These are phyloP conservation scores for Cyprinodon tularosa DNA, from an alignment of 2,113 vertebrate genomes.

Conservation along the genomic window DNA sequence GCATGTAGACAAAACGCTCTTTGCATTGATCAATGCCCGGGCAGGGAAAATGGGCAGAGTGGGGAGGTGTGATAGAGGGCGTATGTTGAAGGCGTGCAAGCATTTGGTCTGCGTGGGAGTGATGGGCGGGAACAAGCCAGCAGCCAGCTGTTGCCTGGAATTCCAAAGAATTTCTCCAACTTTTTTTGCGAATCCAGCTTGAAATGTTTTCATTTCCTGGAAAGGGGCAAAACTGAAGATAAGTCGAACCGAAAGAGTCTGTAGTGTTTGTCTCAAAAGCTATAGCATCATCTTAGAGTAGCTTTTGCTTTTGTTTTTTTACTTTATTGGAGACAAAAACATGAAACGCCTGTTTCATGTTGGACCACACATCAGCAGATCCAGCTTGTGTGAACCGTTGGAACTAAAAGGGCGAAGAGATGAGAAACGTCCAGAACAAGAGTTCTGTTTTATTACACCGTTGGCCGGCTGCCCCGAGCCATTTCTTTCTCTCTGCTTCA, in stretches of 20 bases:
- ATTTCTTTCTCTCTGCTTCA: conserved; percentile 62
- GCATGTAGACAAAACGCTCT: conserved; percentile 51
- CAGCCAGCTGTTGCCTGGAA: conserved; percentile 70
- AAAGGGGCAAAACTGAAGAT: not conserved
- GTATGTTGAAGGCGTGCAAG: conserved; percentile 43
- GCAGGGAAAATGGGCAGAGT: conserved; percentile 51
- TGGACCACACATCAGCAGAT: not conserved
- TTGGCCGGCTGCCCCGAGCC: conserved; percentile 57
- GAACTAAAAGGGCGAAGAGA: conserved; percentile 39
- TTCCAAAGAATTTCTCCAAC: conserved; percentile 52
- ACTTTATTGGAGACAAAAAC: conserved; percentile 2
- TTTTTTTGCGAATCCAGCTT: conserved; percentile 16
- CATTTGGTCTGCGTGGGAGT: conserved; percentile 36
- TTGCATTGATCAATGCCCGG: conserved; percentile 63
- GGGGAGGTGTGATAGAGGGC: conserved; percentile 43
- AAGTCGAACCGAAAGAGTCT: not conserved
- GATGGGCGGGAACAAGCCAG: conserved; percentile 43
- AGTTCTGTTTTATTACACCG: conserved; percentile 61
- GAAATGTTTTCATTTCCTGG: not conserved
- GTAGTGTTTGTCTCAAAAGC: not conserved
- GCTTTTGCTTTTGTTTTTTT: not conserved
- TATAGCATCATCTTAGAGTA: not conserved
- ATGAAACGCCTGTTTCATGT: not conserved
- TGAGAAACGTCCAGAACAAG: conserved; percentile 41
- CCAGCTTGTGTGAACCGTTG: conserved; percentile 12